phyloP scores from a whole-genome alignment of 2,888 invertebrate genomes.

The Rapana venosa region DNA sequence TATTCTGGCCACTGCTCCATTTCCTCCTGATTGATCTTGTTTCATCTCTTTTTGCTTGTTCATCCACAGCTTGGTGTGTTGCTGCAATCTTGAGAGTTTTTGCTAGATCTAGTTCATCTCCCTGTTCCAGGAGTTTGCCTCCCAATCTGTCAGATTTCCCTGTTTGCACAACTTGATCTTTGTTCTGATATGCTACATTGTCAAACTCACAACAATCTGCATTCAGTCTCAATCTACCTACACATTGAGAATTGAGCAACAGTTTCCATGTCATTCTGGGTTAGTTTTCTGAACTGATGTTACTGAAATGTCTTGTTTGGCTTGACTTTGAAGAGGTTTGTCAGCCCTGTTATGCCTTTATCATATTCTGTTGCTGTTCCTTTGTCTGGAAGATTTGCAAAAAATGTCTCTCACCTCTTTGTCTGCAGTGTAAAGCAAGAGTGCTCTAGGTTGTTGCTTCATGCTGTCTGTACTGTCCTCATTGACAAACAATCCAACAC shows the following conservation, averaged over 20 bases:
- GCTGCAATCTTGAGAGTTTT: conserved; percentile 11
- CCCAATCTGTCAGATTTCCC: background rate
- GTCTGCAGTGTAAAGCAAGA: background rate
- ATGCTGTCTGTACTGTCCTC: background rate
- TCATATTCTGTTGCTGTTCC: background rate
- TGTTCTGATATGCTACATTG: background rate
- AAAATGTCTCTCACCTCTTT: conserved; percentile 6
- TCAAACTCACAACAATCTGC: conserved; percentile 12
- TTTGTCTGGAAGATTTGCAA: conserved; percentile 1
- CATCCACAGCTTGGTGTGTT: background rate
- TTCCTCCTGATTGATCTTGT: background rate
- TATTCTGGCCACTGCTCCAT: too few species aligned
- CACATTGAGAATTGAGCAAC: background rate
- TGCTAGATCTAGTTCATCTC: conserved; percentile 8
- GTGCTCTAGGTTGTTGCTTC: conserved; percentile 2
- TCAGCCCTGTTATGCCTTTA: background rate
- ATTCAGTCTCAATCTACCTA: background rate
- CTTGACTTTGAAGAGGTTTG: conserved; percentile 6
- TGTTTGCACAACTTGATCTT: background rate
- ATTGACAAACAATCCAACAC: background rate
- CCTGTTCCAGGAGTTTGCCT: background rate
- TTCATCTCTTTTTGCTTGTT: background rate
- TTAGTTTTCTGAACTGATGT: conserved; percentile 6
- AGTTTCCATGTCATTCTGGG: background rate
- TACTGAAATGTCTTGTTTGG: background rate